Evolutionary conservation across 2,888 invertebrate species (phyloP), one percentile per base, ranked within the genome.

Genomic region (Pachymerium ferrugineum): DNA sequence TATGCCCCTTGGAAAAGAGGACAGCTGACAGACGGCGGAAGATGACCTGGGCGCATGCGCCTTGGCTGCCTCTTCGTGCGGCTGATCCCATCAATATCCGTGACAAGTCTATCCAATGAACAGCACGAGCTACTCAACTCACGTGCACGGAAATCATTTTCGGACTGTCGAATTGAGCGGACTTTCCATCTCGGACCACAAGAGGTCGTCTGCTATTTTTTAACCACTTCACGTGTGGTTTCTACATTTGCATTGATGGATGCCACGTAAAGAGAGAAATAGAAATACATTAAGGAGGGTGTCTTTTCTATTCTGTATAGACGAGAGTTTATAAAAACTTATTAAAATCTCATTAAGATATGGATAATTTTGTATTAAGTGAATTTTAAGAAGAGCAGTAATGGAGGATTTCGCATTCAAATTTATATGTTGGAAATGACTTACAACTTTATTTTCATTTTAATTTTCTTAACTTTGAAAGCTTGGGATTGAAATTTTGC

Each of bases 51-150:
- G 54, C 54, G 54, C 54, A 54, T 54, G 54, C 54, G 54, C 54
- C 54, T 54, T 25, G 54, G 28, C 54, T 54, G 54, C 54, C 25
- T 54, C 54, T 54, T 54, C 54, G 54, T 54, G 54, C 54, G 54
- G 54, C 54, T 54, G 54, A 54, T 54, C 54, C 54, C 54, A 54
- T 54, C 54, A 54, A 54, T 54, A 54, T 54, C 54, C 54, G 54
- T 54, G 54, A 54, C 54, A 54, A 54, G 54, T 54, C 54, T 54
- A 54, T 54, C 54, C 28, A 4, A 54, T 22, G 25, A 22, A 4
- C 54, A 54, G 54, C 54, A 54, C 54, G 54, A 54, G 54, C 25
- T 54, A 54, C 54, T 54, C 54, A 54, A 25, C 54, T 54, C 54
- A 54, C 22, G 54, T 54, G 54, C 54, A 25, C 25, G 54, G 3